phyloP scores from a whole-genome alignment of 2,797 vertebrate species.

The Lepilemur septentrionalis region DNA sequence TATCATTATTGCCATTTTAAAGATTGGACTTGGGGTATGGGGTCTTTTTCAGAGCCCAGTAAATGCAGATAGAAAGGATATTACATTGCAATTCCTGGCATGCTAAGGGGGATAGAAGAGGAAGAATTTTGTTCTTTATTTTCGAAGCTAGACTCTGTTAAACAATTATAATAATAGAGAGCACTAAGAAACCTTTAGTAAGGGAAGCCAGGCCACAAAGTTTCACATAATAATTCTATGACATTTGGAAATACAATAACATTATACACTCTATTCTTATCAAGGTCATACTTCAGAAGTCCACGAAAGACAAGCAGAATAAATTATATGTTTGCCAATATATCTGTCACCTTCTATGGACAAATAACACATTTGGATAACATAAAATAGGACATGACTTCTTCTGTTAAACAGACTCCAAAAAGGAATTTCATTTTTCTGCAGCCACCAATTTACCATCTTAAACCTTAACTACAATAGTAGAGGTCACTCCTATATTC shows the following conservation, averaged over 20 bases:
- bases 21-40: conserved; percentile 71
- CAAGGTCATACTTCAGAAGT: conserved; percentile 44
- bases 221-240: conserved; percentile 37
- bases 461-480: background rate
- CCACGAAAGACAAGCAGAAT: conserved; percentile 26
- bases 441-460: background rate
- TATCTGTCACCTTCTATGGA: conserved; percentile 5
- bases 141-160: conserved; percentile 56
- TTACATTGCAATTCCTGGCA: conserved; percentile 36
- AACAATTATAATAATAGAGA: conserved; percentile 50
- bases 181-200: background rate
- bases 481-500: background rate
- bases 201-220: background rate
- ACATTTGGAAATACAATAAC: conserved; percentile 45
- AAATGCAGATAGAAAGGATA: conserved; percentile 58
- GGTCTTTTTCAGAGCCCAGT: conserved; percentile 51
- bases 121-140: conserved; percentile 57
- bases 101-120: conserved; percentile 7
- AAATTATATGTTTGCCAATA: conserved; percentile 55
- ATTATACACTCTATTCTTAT: conserved; percentile 51
- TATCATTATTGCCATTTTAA: conserved; percentile 61
- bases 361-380: conserved; percentile 38
- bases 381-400: background rate
- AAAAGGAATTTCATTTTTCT: background rate
- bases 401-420: background rate